Percentiles rank a stretch among this genome's conserved stretches.
Evolutionary conservation across 1,140 invertebrate genomes (phyloP).

Genomic region (Scaptomyza graminum): DNA sequence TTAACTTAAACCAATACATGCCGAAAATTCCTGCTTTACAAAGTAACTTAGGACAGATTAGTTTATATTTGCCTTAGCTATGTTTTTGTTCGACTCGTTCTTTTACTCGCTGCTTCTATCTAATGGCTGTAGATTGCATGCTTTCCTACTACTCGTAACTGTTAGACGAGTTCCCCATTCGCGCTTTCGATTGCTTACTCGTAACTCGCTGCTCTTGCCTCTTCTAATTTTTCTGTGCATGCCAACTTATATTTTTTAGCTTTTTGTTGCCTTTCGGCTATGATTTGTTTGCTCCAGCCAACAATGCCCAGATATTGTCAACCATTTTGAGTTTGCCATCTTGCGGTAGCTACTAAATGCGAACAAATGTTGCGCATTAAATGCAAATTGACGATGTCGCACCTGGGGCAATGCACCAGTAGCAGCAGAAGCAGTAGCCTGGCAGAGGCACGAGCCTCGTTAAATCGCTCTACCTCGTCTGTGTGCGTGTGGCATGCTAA

Average conservation of each 20-base stretch:
- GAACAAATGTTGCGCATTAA: conserved; percentile 68
- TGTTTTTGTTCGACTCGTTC: not conserved
- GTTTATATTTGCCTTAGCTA: not conserved
- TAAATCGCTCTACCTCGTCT: too few relatives aligned
- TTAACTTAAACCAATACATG: too few relatives aligned
- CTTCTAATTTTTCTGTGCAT: not conserved
- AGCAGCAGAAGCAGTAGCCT: too few relatives aligned
- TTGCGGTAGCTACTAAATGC: conserved; percentile 22
- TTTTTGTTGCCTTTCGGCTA: not conserved
- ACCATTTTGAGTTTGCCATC: not conserved
- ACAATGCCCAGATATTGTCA: not conserved
- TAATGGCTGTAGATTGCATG: too few relatives aligned
- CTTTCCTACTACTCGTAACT: not conserved
- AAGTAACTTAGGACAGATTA: not conserved
- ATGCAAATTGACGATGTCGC: conserved; percentile 62
- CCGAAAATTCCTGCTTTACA: too few relatives aligned
- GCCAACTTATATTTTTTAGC: too few relatives aligned
- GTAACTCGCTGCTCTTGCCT: not conserved
- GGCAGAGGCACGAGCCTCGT: too few relatives aligned
- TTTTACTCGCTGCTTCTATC: not conserved
- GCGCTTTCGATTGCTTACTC: not conserved
- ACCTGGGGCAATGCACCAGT: conserved; percentile 43
- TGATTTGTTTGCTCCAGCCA: not conserved
- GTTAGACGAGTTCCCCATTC: too few relatives aligned
- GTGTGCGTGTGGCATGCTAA: conserved; percentile 49